Evolutionary conservation across 2,888 invertebrate genomes (phyloP).

Genomic region (Philhelius pedissequus): DNA sequence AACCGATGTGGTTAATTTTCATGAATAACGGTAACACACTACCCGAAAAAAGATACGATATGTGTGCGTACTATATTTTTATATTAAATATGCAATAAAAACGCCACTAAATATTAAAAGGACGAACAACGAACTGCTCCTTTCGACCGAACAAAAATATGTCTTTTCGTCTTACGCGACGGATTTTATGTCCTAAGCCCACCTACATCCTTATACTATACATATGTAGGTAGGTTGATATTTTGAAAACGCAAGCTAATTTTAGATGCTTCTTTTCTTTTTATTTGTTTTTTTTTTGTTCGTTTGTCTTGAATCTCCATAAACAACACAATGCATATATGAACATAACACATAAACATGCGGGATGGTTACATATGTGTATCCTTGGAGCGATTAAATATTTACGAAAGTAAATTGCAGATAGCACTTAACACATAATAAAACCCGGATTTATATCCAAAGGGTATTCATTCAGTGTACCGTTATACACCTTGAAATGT

Average conservation of each 20-base stretch:
- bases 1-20: constrained; percentile 30
- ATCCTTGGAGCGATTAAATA: constrained; percentile 54
- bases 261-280: not conserved
- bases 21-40: constrained; percentile 20
- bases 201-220: too few relatives aligned
- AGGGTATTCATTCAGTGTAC: too few relatives aligned
- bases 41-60: not conserved
- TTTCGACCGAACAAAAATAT: not conserved
- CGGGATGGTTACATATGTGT: constrained; percentile 5
- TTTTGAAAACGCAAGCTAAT: constrained; percentile 34
- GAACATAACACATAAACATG: not conserved
- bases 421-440: constrained; percentile 68
- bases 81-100: constrained; percentile 62
- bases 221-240: too few relatives aligned
- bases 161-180: not conserved
- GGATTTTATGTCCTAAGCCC: constrained; percentile 38
- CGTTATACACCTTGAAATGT: constrained; percentile 51
- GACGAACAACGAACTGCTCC: constrained; percentile 13
- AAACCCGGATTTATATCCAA: constrained; percentile 62
- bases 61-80: not conserved
- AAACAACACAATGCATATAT: not conserved
- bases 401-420: constrained; percentile 67
- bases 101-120: constrained; percentile 53
- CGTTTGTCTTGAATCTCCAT: not conserved
- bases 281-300: not conserved